Evolutionary conservation across 2,888 invertebrate genomes (phyloP), one percentile per base, ranked within the genome.

Genomic region (Tiliacea citrago): DNA sequence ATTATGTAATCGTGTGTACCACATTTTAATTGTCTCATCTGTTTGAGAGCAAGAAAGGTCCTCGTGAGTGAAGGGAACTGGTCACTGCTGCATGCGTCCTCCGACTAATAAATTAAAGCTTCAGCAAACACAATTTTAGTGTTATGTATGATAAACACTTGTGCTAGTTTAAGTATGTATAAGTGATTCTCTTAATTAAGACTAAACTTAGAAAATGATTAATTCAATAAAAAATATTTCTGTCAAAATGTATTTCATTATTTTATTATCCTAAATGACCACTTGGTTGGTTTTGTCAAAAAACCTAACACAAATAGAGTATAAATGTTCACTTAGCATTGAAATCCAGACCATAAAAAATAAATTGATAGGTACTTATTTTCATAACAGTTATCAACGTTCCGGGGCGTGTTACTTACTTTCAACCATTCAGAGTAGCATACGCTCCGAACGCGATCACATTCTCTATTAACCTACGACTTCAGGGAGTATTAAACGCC

Each of bases 191-290:
- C 42, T 42, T 70, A 42, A 42, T 51, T 68, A 45, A 45, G 29
- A 53, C 21, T 24, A 42, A 53, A 51, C n/a, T 42, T 45, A n/a
- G 53, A 42, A 42, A 42, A 70, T 70, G 0, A 70, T 70, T 42
- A 53, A 45, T 45, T 53, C 16, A 69, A n/a, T 71, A 71, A 55
- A 71, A 49, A 55, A 35, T 35, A 24, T 47, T 55, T 55, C 13
- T 2, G 29, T 45, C 45, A 47, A 55, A 53, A 24, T 24, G 55
- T 57, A 71, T 71, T 71, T 71, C 35, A 71, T 71, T 55, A 45
- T 18, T 70, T 16, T 70, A 70, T 29, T 70, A 70, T 42, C 21
- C 42, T 51, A 39, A 24, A 68, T 68, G 21, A 68, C 16, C 21
- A 65, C 35, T 53, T 55, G 16, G 10, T 53, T 66, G n/a, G n/a